Evolutionary conservation across 2,888 invertebrate genomes (phyloP), one percentile per base, ranked within the genome.

Genomic region (Machimus atricapillus): DNA sequence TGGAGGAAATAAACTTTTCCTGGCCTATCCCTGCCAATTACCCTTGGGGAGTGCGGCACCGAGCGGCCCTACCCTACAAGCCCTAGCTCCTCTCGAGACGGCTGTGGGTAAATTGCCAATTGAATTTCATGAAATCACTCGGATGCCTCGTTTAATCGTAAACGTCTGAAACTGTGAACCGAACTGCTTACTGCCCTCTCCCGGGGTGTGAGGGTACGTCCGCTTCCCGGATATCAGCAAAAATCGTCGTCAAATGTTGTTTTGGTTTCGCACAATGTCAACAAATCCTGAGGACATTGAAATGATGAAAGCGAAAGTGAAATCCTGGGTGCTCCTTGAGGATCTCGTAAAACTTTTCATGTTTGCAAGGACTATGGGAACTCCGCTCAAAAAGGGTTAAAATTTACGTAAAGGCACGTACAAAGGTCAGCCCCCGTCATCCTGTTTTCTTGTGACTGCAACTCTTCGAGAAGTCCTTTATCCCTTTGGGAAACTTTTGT

Each of bases 61-160:
- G 27, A 56, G 27, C 31, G 52, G 16, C 27, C 12, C 56, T 16
- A 56, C 27, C 12, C 56, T 16, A 56, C 27, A 12, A 56, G 12
- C 52, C 16, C 14, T 14, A 79, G 27, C 31, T 52, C 43, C 52
- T 79, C 52, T n/a, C 16, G 27, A 52, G 37, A 78, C 23, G 9
- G 8, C 78, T 78, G 78, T 43, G 78, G 78, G 79, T 46, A 79
- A n/a, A n/a, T 16, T 79, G 27, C 46, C 79, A 79, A 79, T 79
- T 79, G 79, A 79, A 79, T 79, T 79, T 79, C 52, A 79, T 79
- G 79, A 79, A 79, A 79, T 79, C 79, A 79, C 79, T 34, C 23
- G 52, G 9, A 79, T 79, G 79, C 79, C 79, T 79, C 79, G 79
- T 79, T 79, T 79, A 79, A 79, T 79, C 79, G 43, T 79, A 79